A percentile compares a stretch with the other conserved stretches of the same genome.
Conservation (phyloP, 1,140 invertebrate genomes). For the Bombyx mori region ASM3026992v2 NC_085117.1:18955501-18956000, state of each 20-base stretch:
- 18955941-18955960: background rate
- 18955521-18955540: conserved; percentile 23
- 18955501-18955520: conserved; percentile 14
- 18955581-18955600: conserved; percentile 34
- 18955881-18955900: conserved; percentile 63
- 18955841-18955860: conserved; percentile 69
- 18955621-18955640: background rate
- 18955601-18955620: conserved; percentile 7
- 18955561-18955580: conserved; percentile 32
- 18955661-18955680: conserved; percentile 20
- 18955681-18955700: conserved; percentile 39
- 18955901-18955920: conserved; percentile 46
- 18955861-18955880: conserved; percentile 56
- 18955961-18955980: background rate
- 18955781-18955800: conserved; percentile 38
- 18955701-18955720: conserved; percentile 42
- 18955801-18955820: conserved; percentile 59
- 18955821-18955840: conserved; percentile 71
- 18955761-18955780: conserved; percentile 36
- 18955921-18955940: conserved; percentile 1
- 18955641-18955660: background rate
- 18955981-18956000: conserved; percentile 22
- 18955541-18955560: conserved; percentile 32
- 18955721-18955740: conserved; percentile 54
- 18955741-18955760: conserved; percentile 65